Conservation (phyloP, 2,888 invertebrate genomes). For the Dioctria linearis region DNA sequence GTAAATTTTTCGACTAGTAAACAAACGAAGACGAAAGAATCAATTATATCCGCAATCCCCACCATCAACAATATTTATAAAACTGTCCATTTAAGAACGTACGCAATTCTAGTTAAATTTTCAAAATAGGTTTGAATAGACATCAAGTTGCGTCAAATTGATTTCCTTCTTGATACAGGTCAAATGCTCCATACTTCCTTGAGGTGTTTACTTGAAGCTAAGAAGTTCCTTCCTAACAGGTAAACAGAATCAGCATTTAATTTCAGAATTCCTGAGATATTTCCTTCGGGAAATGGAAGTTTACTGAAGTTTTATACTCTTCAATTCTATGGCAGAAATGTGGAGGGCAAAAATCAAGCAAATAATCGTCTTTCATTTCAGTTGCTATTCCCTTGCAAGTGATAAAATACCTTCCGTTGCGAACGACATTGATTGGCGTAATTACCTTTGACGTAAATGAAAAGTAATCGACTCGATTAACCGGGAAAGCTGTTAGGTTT, state of each 20-base stretch:
- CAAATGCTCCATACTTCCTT: too few species aligned
- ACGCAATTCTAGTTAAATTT: too few species aligned
- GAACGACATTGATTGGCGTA: constrained; percentile 50
- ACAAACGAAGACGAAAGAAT: too few species aligned
- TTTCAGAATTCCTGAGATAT: constrained; percentile 44
- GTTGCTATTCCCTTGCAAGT: not conserved
- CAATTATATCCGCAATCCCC: too few species aligned
- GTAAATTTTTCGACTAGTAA: too few species aligned
- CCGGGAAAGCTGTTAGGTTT: constrained; percentile 25
- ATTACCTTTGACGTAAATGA: constrained; percentile 47
- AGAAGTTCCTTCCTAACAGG: not conserved
- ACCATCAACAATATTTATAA: too few species aligned
- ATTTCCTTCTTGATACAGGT: too few species aligned
- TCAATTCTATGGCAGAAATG: not conserved
- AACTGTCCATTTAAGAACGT: too few species aligned
- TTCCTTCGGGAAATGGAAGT: constrained; percentile 31
- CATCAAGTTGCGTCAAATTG: too few species aligned
- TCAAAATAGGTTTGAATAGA: too few species aligned
- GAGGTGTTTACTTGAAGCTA: too few species aligned
- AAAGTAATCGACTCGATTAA: constrained; percentile 52
- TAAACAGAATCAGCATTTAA: constrained; percentile 41
- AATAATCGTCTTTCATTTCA: constrained; percentile 15
- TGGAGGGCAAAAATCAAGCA: constrained; percentile 9
- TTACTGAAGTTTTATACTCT: constrained; percentile 8
- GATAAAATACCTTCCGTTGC: constrained; percentile 16